Conservation (phyloP, 2,113 vertebrate genomes). For the Chunga burmeisteri region DNA sequence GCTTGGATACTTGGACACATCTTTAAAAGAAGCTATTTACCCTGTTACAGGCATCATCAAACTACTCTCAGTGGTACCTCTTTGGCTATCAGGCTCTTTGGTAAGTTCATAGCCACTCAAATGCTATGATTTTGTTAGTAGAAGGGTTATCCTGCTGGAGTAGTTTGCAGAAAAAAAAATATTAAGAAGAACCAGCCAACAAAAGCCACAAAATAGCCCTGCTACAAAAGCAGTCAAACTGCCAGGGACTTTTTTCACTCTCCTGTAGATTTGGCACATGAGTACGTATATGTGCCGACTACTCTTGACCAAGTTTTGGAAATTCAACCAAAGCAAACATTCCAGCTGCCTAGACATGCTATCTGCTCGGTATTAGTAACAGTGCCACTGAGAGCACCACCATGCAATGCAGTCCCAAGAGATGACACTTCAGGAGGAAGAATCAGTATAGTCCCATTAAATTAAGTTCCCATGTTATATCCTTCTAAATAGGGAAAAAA, state of each 20-base stretch:
- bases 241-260: not conserved
- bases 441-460: not conserved
- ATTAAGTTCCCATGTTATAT: not conserved
- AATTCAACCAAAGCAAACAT: conserved; percentile 6
- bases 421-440: not conserved
- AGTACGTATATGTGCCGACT: not conserved
- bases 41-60: not conserved
- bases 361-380: not conserved
- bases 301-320: not conserved
- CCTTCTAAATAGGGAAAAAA: not conserved
- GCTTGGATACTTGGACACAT: not conserved
- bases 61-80: not conserved
- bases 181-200: not conserved
- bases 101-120: not conserved
- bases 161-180: not conserved
- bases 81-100: not conserved
- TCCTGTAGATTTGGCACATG: not conserved
- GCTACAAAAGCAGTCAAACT: not conserved
- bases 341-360: not conserved
- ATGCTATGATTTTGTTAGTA: not conserved
- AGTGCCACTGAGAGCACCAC: not conserved
- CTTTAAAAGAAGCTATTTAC: not conserved
- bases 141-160: not conserved
- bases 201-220: not conserved
- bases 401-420: not conserved